Base-by-base conservation (phyloP, 2,888 invertebrate species). In the Himalopsyche anomala region DNA sequence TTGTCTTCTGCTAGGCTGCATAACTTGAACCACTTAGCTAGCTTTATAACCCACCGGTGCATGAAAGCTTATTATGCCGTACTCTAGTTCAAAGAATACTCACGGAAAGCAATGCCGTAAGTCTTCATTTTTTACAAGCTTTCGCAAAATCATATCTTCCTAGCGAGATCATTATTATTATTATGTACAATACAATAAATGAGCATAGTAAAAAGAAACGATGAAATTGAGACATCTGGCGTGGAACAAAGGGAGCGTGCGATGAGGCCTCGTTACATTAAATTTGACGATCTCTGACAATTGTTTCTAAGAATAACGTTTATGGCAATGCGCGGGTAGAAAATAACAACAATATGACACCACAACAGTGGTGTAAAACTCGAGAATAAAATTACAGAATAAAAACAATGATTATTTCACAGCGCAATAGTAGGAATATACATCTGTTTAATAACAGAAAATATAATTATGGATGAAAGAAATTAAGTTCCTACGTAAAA, bases 141-240 rank as follows among this genome's bases (percentile, higher is more conserved):
- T 62, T 62, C 8, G 28, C 19, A 62, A 62, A 62, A 62, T 19
- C 62, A 62, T 62, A 62, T 62, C 62, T 62, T 2, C 62, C 28
- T 62, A 9, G 19, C n/a, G 9, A 62, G 62, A 62, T 62, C 62
- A 62, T 62, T 62, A 62, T 62, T 62, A 62, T 28, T 51, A 51
- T n/a, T 62, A 62, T 62, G 19, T 62, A 62, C 62, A 62, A 62
- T 62, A 62, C 28, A 62, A 62, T 19, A 62, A 62, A 62, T 19
- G 62, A 11, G 62, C 8, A 62, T 62, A 62, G 11, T 62, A 62
- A 62, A 62, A 62, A 62, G 62, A 62, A 62, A 62, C 62, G 62
- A 62, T 62, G 19, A 62, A 62, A 62, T 62, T 62, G 62, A 62
- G 62, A 62, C 62, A 62, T 62, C 62, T 62, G 62, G 62, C 62